phyloP scores from a whole-genome alignment of 2,113 vertebrate genomes.

The Leucopternis melanops region DNA sequence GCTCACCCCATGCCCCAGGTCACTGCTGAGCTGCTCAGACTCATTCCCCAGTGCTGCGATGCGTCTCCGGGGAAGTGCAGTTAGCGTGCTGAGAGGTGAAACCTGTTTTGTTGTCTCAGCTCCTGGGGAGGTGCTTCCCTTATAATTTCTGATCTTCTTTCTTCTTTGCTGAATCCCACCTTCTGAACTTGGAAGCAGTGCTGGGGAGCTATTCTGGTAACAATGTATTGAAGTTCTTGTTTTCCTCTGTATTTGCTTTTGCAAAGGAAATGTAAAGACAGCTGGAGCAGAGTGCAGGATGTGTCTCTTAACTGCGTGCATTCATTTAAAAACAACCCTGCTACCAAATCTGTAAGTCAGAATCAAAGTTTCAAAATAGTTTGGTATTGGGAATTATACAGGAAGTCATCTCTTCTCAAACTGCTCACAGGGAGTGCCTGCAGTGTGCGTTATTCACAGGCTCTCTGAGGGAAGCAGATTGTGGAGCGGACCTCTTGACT shows the following conservation, averaged over 20 bases:
- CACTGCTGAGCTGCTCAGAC: neutral
- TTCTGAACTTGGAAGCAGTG: neutral
- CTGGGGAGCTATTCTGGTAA: neutral
- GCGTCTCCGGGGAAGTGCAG: neutral
- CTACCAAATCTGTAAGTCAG: neutral
- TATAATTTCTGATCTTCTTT: neutral
- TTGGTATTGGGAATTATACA: neutral
- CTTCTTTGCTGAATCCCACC: neutral
- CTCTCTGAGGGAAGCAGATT: neutral
- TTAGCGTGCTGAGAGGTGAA: neutral
- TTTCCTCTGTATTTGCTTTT: neutral
- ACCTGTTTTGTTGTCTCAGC: neutral
- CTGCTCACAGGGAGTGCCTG: neutral
- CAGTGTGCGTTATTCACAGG: fast-evolving
- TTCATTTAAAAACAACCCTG: neutral
- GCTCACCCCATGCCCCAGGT: fast-evolving
- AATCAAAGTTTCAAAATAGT: neutral
- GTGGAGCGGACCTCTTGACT: neutral
- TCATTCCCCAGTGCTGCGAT: neutral
- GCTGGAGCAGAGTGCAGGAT: neutral
- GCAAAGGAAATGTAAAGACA: neutral
- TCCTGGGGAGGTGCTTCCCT: neutral
- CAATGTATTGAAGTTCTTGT: neutral
- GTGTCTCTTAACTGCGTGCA: neutral
- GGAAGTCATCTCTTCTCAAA: neutral